Conservation (phyloP, 2,113 vertebrate species). For the Neogobius melanostomus region DNA sequence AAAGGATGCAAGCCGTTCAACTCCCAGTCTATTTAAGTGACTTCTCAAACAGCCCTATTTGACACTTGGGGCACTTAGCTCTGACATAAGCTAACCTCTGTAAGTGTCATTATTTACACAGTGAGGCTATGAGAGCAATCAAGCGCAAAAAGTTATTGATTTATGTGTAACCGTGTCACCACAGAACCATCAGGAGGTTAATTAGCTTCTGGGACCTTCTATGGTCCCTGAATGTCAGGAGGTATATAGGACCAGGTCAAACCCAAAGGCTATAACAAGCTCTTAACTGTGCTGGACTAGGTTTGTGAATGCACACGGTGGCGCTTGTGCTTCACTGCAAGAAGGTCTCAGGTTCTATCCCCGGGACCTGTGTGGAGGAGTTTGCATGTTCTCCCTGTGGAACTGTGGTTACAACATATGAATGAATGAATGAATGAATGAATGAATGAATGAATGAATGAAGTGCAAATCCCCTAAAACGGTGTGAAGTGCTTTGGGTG, state of each 20-base stretch:
- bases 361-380: too few relatives aligned
- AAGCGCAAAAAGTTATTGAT: conserved; percentile 66
- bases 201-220: conserved; percentile 60
- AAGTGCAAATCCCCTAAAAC: too few relatives aligned
- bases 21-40: conserved; percentile 1
- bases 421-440: too few relatives aligned
- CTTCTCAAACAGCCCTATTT: neutral
- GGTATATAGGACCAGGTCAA: conserved; percentile 32
- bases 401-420: too few relatives aligned
- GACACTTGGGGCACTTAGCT: conserved; percentile 22
- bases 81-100: neutral
- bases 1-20: conserved; percentile 21
- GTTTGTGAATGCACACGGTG: neutral
- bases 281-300: neutral
- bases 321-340: too few relatives aligned
- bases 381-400: too few relatives aligned
- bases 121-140: conserved; percentile 39
- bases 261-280: neutral
- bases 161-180: conserved; percentile 60
- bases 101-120: conserved; percentile 51
- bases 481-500: too few relatives aligned
- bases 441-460: too few relatives aligned
- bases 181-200: conserved; percentile 53
- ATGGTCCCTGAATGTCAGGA: conserved; percentile 43
- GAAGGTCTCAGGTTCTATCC: too few relatives aligned